A percentile compares a stretch with the other conserved stretches of the same genome.
Evolutionary conservation across 1,140 invertebrate genomes (phyloP).

Genomic region (Cydia splendana): DNA sequence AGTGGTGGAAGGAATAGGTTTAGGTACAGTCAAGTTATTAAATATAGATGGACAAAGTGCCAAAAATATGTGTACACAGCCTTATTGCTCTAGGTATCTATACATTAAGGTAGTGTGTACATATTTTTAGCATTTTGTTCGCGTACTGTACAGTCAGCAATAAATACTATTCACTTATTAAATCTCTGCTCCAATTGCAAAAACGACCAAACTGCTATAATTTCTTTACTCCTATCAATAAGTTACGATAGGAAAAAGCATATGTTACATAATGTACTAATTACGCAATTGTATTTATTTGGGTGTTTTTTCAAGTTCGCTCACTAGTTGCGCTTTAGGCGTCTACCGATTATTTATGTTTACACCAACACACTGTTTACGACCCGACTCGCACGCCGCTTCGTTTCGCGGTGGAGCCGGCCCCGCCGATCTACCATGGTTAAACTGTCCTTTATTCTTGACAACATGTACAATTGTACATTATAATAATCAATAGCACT

Average conservation of each 20-base stretch:
- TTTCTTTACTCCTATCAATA: neutral
- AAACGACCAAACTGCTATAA: neutral
- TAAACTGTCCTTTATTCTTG: neutral
- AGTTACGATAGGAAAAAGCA: neutral
- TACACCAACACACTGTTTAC: conserved; percentile 29
- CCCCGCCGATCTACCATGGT: neutral
- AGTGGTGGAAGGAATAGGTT: too few species aligned
- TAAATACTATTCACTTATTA: too few species aligned
- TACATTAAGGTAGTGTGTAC: too few species aligned
- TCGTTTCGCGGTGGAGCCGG: neutral
- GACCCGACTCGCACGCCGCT: conserved; percentile 18
- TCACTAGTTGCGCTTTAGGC: conserved; percentile 9
- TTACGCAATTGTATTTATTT: neutral
- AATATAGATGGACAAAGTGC: too few species aligned
- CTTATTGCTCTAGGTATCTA: too few species aligned
- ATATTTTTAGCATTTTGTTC: too few species aligned
- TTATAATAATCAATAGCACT: neutral
- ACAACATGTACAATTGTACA: neutral
- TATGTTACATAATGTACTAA: neutral
- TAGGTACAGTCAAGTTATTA: too few species aligned
- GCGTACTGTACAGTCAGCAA: too few species aligned
- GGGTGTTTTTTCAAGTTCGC: neutral
- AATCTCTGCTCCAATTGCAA: too few species aligned
- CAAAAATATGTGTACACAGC: too few species aligned
- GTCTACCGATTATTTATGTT: conserved; percentile 31